Base-by-base conservation (phyloP, 1,140 invertebrate genomes). In the Dolichoris vasculosae region DNA sequence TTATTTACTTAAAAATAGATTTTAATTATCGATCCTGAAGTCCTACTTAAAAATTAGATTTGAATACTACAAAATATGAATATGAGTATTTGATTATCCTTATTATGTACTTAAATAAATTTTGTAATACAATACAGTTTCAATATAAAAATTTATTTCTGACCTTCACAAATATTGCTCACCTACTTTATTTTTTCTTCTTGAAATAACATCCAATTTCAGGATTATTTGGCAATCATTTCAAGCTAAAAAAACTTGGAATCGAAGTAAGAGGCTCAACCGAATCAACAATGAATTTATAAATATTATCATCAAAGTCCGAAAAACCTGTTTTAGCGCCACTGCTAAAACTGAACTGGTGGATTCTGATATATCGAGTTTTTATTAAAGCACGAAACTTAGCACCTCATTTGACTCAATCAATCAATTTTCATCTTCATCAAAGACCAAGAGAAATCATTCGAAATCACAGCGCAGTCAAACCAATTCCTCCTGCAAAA, bases 221-320 rank as follows among this genome's bases (percentile, higher is more conserved):
- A 11, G 32, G 35, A 69, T 69, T 38, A 30, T 69, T 69, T 11
- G 15, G 67, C 7, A 11, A 69, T 6, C n/a, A 20, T 17, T 2
- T n/a, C 2, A 17, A 6, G 2, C 1, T 20, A 23, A 79, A 79
- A 79, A 79, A 79, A 59, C 78, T 80, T 59, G 59, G 67, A 80
- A 64, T 67, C n/a, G 30, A 63, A n/a, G 38, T 1, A 32, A 63
- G 78, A 80, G 40, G 63, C 55, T 26, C 38, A 32, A n/a, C 86
- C 76, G 88, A 84, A 87, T 76, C 83, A 88, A 85, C 82, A 88
- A 82, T 69, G 81, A 75, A 82, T 82, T 82, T 82, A 82, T 73
- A 84, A 84, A 78, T 78, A 69, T 84, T 84, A 78, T 63, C 51
- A 76, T 63, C 46, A 59, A 48, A 76, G 71, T 76, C 73, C 55